Percentiles rank a stretch among this genome's conserved stretches.
Conservation (phyloP, 2,888 invertebrate species). For the Lepetodrilus schrolli region DNA sequence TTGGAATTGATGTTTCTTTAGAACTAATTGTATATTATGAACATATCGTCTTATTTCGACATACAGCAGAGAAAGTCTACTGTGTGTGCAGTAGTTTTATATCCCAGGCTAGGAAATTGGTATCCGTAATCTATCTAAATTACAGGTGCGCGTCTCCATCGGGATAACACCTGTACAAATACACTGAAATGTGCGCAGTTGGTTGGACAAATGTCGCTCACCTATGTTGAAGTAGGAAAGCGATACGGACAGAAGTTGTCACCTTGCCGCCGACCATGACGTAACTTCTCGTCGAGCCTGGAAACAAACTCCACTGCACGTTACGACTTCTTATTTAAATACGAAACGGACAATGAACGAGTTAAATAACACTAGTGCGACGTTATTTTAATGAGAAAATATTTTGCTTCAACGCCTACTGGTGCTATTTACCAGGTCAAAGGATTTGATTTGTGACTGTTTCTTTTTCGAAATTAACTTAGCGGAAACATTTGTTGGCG, state of each 20-base stretch:
- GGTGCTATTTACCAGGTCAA: background rate
- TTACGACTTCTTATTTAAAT: background rate
- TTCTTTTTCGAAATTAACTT: background rate
- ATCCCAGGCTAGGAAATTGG: background rate
- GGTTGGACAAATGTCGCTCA: conserved; percentile 4
- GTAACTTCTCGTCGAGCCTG: background rate
- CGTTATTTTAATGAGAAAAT: conserved; percentile 6
- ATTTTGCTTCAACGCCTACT: background rate
- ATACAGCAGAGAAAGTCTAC: no score
- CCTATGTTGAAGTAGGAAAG: conserved; percentile 7
- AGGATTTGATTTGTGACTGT: conserved; percentile 22
- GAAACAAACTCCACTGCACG: background rate
- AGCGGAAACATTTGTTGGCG: background rate
- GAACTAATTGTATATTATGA: no score
- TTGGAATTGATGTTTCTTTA: background rate
- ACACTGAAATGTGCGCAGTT: conserved; percentile 6
- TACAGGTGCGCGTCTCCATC: background rate
- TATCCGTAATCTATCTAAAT: conserved; percentile 17
- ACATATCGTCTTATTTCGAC: no score
- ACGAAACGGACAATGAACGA: background rate
- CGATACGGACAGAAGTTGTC: background rate
- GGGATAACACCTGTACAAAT: conserved; percentile 27
- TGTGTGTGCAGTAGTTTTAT: background rate
- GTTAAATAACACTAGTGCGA: conserved; percentile 1
- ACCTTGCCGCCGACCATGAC: background rate